phyloP scores from a whole-genome alignment of 2,113 vertebrate species.

The Oncorhynchus gorbuscha region DNA sequence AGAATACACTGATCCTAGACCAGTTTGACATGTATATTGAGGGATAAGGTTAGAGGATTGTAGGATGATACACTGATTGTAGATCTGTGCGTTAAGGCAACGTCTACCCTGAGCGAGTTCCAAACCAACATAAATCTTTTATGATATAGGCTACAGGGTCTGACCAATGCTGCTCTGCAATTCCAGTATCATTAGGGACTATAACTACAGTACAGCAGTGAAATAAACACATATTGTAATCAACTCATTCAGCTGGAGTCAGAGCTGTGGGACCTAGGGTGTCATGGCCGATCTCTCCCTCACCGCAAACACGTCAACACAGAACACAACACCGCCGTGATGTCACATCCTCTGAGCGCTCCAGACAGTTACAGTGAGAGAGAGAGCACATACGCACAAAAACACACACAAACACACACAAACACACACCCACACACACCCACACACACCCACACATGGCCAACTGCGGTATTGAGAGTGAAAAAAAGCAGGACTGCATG shows the following conservation, averaged over 20 bases:
- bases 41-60: too few species aligned
- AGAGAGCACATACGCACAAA: background rate
- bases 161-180: background rate
- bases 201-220: constrained; percentile 26
- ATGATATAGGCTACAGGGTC: background rate
- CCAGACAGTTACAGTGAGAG: constrained; percentile 47
- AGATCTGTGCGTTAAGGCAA: too few species aligned
- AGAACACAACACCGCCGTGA: constrained; percentile 45
- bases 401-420: background rate
- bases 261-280: constrained; percentile 29
- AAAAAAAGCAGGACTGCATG: background rate
- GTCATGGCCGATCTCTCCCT: constrained; percentile 29
- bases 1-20: too few species aligned
- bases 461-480: background rate
- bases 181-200: too few species aligned
- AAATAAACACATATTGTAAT: constrained; percentile 24
- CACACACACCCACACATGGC: background rate
- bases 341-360: constrained; percentile 56
- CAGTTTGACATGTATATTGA: too few species aligned
- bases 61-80: too few species aligned
- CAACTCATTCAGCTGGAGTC: constrained; percentile 42
- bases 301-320: constrained; percentile 36
- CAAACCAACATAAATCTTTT: background rate
- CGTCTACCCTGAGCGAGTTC: too few species aligned
- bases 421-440: background rate